Evolutionary conservation across 23 tunicate species (phyloP).

Genomic region (Phallusia fumigata): DNA sequence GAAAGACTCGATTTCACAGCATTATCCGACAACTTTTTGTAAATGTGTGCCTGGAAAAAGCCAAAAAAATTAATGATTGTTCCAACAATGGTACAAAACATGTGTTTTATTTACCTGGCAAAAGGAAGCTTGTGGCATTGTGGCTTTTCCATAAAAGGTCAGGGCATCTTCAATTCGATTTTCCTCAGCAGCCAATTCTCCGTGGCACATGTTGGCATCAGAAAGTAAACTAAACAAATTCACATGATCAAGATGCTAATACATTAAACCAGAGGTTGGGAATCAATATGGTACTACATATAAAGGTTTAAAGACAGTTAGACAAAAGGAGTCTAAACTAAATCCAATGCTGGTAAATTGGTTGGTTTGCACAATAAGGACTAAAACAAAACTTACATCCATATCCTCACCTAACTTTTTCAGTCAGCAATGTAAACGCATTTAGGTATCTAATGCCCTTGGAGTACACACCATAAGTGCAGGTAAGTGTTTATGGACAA

Average conservation of each 20-base stretch:
- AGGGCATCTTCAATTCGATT: slow-evolving; percentile 57
- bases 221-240: slow-evolving; percentile 49
- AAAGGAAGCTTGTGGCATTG: slow-evolving; percentile 87
- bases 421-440: too few species aligned
- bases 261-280: not conserved
- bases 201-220: slow-evolving; percentile 85
- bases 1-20: slow-evolving; percentile 1
- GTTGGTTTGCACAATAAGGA: too few species aligned
- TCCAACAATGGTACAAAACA: too few species aligned
- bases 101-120: slow-evolving; percentile 61
- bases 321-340: too few species aligned
- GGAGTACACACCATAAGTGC: too few species aligned
- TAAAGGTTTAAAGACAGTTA: too few species aligned
- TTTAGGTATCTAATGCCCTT: too few species aligned
- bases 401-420: too few species aligned
- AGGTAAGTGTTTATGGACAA: not conserved
- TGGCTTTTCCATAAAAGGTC: slow-evolving; percentile 69
- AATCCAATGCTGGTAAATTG: too few species aligned
- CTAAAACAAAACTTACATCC: too few species aligned
- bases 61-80: not conserved
- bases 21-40: slow-evolving; percentile 59
- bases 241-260: not conserved
- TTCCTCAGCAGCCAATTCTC: slow-evolving; percentile 71
- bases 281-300: too few species aligned
- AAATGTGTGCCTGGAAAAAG: slow-evolving; percentile 67